phyloP scores from a whole-genome alignment of 2,797 vertebrate species.

The Tokudaia muenninki region DNA sequence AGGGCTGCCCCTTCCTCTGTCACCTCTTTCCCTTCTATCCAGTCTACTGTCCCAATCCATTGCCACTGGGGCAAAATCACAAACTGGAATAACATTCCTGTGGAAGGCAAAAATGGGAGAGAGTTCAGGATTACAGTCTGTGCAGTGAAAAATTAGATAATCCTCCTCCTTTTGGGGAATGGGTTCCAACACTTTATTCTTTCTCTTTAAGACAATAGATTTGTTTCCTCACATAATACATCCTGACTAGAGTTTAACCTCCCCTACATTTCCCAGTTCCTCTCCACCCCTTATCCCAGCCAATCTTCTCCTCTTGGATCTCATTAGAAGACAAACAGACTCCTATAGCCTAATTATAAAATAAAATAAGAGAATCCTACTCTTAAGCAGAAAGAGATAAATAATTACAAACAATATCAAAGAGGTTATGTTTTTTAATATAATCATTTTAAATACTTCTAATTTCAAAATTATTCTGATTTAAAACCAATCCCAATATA shows the following conservation, averaged over 20 bases:
- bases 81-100: background rate
- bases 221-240: background rate
- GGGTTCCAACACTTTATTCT: too few species aligned
- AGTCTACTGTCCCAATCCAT: background rate
- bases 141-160: background rate
- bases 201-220: background rate
- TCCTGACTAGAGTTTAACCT: background rate
- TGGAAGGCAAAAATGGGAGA: background rate
- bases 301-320: too few species aligned
- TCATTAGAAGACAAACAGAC: background rate
- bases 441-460: slow-evolving; percentile 11
- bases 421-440: background rate
- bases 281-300: background rate
- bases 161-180: background rate
- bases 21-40: background rate
- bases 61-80: background rate
- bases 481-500: slow-evolving; percentile 1
- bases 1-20: background rate
- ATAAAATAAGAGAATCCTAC: background rate
- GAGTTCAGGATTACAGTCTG: background rate
- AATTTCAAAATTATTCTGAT: background rate
- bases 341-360: background rate
- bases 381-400: background rate
- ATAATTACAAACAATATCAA: background rate
- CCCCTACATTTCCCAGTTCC: background rate